phyloP scores from a whole-genome alignment of 2,113 vertebrate species.

The Aptenodytes patagonicus region DNA sequence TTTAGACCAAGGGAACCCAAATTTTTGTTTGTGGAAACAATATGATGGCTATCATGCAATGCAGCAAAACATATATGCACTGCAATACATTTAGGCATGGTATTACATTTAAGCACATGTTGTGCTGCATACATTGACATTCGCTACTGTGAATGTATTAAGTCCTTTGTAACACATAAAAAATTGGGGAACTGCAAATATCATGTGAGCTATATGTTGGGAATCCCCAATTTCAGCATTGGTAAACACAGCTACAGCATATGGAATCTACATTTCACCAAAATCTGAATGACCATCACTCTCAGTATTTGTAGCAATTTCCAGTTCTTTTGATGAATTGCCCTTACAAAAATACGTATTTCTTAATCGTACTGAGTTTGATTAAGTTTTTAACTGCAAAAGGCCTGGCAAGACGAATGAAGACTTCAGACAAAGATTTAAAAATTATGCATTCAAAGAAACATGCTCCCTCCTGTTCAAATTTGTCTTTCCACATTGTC shows the following conservation, averaged over 20 bases:
- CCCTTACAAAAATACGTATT: background rate
- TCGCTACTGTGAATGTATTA: background rate
- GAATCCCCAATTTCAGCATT: accelerated
- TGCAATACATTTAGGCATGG: background rate
- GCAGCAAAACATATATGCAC: background rate
- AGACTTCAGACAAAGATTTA: conserved; percentile 30
- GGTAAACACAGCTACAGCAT: background rate
- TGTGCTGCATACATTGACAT: accelerated
- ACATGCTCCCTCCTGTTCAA: conserved; percentile 63
- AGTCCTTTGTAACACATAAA: background rate
- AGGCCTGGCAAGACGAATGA: conserved; percentile 32
- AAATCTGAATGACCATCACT: background rate
- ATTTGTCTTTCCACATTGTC: conserved; percentile 62
- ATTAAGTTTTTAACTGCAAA: conserved; percentile 21
- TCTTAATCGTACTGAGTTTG: background rate
- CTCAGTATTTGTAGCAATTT: background rate
- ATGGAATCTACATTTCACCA: background rate
- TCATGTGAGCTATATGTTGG: background rate
- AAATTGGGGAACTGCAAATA: background rate
- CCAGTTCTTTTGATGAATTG: background rate
- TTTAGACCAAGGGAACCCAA: background rate
- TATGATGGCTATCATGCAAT: background rate
- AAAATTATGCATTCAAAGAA: conserved; percentile 55
- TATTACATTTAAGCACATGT: background rate
- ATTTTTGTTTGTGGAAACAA: background rate